Conservation (phyloP, 92 coral and sea anemone species). For the Bergia sp. region DNA sequence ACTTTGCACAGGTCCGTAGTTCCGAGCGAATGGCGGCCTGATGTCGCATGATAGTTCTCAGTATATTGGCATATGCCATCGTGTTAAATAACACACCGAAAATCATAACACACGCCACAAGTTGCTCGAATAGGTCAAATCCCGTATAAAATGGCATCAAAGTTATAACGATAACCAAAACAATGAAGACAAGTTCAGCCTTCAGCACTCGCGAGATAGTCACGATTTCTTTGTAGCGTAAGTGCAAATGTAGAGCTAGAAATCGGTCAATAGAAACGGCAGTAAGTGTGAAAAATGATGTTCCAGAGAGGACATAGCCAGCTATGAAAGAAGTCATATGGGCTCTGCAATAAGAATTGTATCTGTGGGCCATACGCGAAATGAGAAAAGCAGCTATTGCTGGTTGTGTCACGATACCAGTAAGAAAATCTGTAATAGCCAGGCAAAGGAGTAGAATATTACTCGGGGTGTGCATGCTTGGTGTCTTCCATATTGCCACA, state of each 20-base stretch:
- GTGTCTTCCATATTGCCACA: conserved; percentile 37
- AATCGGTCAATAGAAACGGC: not conserved
- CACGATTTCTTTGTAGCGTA: not conserved
- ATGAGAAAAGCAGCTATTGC: not conserved
- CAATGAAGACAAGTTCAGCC: not conserved
- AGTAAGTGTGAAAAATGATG: not conserved
- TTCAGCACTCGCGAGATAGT: not conserved
- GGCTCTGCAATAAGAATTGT: not conserved
- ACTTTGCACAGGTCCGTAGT: not conserved
- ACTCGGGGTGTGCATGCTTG: conserved; percentile 15
- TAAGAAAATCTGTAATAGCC: conserved; percentile 7
- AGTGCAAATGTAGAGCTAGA: not conserved
- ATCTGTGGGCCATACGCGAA: not conserved
- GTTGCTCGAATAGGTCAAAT: conserved; percentile 1
- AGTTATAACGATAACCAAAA: conserved; percentile 22
- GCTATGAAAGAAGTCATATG: not conserved
- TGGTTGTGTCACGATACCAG: not conserved
- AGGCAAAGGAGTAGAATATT: conserved; percentile 26
- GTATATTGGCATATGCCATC: not conserved
- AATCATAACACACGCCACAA: not conserved
- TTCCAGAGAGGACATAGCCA: not conserved
- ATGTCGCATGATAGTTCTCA: conserved; percentile 30
- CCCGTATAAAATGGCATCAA: conserved; percentile 2
- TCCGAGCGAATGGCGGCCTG: conserved; percentile 30
- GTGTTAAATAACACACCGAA: conserved; percentile 11